Conservation (phyloP, 2,797 vertebrate genomes). For the Gymnodraco acuticeps region DNA sequence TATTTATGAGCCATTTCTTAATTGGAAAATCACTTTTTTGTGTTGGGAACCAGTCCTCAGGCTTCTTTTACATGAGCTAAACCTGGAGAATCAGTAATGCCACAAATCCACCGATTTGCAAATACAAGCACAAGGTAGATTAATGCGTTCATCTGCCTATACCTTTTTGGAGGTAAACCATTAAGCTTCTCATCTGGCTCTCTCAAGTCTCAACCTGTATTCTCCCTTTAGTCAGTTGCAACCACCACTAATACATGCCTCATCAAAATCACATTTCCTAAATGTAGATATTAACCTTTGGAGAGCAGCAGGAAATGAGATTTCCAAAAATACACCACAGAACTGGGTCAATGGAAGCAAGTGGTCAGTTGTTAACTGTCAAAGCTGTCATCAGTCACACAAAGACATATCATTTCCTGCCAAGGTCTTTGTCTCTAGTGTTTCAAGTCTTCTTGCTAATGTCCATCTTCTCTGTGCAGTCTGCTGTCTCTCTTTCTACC, state of each 20-base stretch:
- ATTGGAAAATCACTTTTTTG: too few relatives aligned
- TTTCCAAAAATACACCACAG: slow-evolving; percentile 75
- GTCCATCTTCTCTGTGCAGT: slow-evolving; percentile 13
- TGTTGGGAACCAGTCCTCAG: too few relatives aligned
- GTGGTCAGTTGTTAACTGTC: slow-evolving; percentile 71
- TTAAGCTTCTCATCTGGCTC: slow-evolving; percentile 31
- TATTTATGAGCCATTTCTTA: too few relatives aligned
- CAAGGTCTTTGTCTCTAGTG: slow-evolving; percentile 50
- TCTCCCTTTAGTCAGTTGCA: slow-evolving; percentile 28
- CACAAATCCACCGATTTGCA: too few relatives aligned
- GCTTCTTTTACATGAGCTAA: too few relatives aligned
- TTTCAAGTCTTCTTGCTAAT: slow-evolving; percentile 31
- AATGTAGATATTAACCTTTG: slow-evolving; percentile 79
- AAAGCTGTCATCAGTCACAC: slow-evolving; percentile 68
- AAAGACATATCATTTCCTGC: slow-evolving; percentile 64
- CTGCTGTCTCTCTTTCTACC: neutral
- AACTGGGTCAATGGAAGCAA: slow-evolving; percentile 69
- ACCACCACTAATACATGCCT: slow-evolving; percentile 63
- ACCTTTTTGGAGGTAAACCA: slow-evolving; percentile 22
- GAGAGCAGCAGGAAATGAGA: slow-evolving; percentile 74
- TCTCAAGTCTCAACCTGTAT: slow-evolving; percentile 35
- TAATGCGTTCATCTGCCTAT: neutral
- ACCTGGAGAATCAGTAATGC: too few relatives aligned
- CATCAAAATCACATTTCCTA: slow-evolving; percentile 77
- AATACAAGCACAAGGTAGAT: too few relatives aligned